Percentiles rank a stretch among this genome's conserved stretches.
Conservation (phyloP, 1,140 invertebrate species). For the Hycleus phaleratus region DNA sequence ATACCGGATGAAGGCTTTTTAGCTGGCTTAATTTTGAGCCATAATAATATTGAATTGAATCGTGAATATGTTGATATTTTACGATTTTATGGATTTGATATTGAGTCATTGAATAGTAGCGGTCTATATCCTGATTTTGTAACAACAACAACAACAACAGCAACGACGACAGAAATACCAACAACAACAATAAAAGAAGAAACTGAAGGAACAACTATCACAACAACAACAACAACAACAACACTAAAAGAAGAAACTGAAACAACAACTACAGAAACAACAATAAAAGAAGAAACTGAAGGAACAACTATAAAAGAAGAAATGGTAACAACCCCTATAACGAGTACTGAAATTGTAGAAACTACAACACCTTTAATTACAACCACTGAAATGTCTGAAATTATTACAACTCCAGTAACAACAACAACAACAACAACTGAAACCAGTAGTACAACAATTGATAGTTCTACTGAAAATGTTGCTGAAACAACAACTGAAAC, state of each 20-base stretch:
- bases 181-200: slow-evolving; percentile 19
- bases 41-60: slow-evolving; percentile 63
- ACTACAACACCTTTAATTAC: slow-evolving; percentile 1
- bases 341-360: slow-evolving; percentile 3
- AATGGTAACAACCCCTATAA: slow-evolving; percentile 19
- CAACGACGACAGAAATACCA: slow-evolving; percentile 26
- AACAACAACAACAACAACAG: slow-evolving; percentile 23
- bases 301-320: not conserved
- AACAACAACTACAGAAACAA: slow-evolving; percentile 27
- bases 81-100: slow-evolving; percentile 70
- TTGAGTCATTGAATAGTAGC: slow-evolving; percentile 40
- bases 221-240: slow-evolving; percentile 3
- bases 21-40: slow-evolving; percentile 66
- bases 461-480: not conserved
- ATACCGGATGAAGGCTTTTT: slow-evolving; percentile 70
- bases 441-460: slow-evolving; percentile 12
- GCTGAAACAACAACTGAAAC: slow-evolving; percentile 28
- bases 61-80: slow-evolving; percentile 61
- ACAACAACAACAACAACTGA: slow-evolving; percentile 3
- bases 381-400: slow-evolving; percentile 5
- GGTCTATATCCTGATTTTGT: slow-evolving; percentile 31
- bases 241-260: no score
- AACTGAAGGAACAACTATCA: slow-evolving; percentile 13
- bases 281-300: slow-evolving; percentile 20
- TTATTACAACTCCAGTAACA: slow-evolving; percentile 6